phyloP scores from a whole-genome alignment of 2,888 invertebrate species.

The Calliscelio sp. region DNA sequence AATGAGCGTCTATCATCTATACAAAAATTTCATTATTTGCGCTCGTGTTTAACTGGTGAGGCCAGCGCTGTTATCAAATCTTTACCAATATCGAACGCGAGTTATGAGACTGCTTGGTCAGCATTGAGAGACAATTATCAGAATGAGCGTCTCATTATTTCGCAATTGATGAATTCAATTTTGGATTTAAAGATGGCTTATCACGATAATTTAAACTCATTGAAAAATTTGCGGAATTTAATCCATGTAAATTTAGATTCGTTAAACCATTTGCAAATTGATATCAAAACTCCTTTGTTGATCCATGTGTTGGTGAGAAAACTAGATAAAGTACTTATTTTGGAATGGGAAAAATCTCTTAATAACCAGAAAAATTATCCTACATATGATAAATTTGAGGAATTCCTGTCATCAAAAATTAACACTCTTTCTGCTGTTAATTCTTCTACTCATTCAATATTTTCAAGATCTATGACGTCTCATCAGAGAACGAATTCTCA shows the following conservation, averaged over 20 bases:
- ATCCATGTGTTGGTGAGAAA: neutral
- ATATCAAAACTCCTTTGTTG: constrained; percentile 2
- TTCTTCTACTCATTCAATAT: neutral
- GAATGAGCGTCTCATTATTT: constrained; percentile 6
- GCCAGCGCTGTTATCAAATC: constrained; percentile 6
- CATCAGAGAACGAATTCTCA: neutral
- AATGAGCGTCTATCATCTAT: neutral
- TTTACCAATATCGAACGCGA: constrained; percentile 1
- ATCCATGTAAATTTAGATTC: neutral
- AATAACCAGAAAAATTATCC: neutral
- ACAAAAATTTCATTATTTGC: constrained; percentile 38
- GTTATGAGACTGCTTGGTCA: constrained; percentile 22
- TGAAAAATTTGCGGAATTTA: neutral
- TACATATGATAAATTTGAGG: neutral
- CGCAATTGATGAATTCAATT: neutral
- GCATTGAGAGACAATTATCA: neutral
- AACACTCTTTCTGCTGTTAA: neutral
- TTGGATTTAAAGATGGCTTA: neutral
- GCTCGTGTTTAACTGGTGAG: neutral
- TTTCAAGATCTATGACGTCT: too few species aligned
- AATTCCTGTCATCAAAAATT: neutral
- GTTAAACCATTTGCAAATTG: neutral
- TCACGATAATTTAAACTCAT: neutral
- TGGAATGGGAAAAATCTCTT: constrained; percentile 11
- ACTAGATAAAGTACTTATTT: neutral